Conservation (phyloP, 2,113 vertebrate genomes). For the Patagioenas fasciata region DNA sequence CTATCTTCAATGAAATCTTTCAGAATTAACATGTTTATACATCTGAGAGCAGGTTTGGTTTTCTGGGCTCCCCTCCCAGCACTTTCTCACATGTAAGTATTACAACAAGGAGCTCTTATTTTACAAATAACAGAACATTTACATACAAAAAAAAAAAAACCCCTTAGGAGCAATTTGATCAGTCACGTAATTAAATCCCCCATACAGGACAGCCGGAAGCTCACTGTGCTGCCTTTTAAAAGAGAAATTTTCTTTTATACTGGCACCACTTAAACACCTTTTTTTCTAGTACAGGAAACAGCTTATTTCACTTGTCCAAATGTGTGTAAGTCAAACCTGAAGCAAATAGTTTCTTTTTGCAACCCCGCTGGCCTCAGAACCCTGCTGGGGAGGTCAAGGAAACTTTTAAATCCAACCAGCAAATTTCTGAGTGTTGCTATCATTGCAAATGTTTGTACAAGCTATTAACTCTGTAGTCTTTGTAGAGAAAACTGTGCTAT, state of each 20-base stretch:
- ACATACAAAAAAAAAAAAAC: not conserved
- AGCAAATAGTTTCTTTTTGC: conserved; percentile 19
- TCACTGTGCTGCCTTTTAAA: not conserved
- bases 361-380: not conserved
- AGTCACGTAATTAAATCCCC: not conserved
- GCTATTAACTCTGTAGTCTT: not conserved
- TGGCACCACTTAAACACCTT: conserved; percentile 26
- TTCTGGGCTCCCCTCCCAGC: not conserved
- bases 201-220: not conserved
- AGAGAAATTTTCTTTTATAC: not conserved
- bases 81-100: not conserved
- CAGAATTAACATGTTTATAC: not conserved
- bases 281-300: conserved; percentile 54
- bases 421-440: not conserved
- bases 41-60: not conserved
- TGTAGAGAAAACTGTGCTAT: not conserved
- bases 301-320: conserved; percentile 55
- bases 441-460: not conserved
- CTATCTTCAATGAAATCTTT: not conserved
- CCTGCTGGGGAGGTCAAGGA: not conserved
- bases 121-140: not conserved
- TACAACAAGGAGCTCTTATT: not conserved
- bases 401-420: conserved; percentile 6
- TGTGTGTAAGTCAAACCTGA: conserved; percentile 30
- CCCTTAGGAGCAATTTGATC: not conserved